Base-by-base conservation (phyloP, 2,113 vertebrate genomes). In the Boulengeromyrus knoepffleri region DNA sequence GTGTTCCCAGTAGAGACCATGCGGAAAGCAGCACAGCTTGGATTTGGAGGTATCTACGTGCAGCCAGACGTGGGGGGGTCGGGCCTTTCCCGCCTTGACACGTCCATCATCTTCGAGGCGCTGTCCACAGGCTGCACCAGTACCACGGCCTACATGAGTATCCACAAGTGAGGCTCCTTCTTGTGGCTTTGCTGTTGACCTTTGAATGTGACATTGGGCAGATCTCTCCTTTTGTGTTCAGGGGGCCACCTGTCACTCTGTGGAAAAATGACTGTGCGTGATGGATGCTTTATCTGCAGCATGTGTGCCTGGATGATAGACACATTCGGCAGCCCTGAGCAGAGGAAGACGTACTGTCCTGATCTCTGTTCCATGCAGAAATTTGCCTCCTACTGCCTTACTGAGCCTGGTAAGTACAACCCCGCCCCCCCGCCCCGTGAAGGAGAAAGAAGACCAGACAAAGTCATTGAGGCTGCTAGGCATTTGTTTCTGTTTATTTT, bases 251-350 rank as follows among this genome's bases (percentile, higher is more conserved):
- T 46, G 52, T 36, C 6, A 3, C 31, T 39, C 4, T 80, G 36
- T 2, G 74, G 17, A 19, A 39, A 12, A 42, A 19, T 19, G 74
- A 6, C 36, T 42, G 8, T 70, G n/a, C 27, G 9, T 77, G 45
- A 31, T 36, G 42, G 66, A 10, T 52, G 24, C 70, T 47, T 17
- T 85, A 91, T 66, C 90, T 74, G 91, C 94, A 99, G 99, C 94
- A 99, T 99, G 98, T 99, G 98, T 89, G 96, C 92, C 91, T 99
- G 99, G 99, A 99, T 99, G 96, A 98, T 99, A 0, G 98, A 99
- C 94, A 96, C 95, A 8, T 99, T 98, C 90, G 99, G 98, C 56
- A 97, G 90, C 0, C 92, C 96, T 5, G 96, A 98, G 49, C 98
- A 97, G 95, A 96, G 98, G 89, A 96, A 89, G 91, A 96, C 12